Evolutionary conservation across 2,888 invertebrate genomes (phyloP).

Genomic region (Itoplectis maculator): DNA sequence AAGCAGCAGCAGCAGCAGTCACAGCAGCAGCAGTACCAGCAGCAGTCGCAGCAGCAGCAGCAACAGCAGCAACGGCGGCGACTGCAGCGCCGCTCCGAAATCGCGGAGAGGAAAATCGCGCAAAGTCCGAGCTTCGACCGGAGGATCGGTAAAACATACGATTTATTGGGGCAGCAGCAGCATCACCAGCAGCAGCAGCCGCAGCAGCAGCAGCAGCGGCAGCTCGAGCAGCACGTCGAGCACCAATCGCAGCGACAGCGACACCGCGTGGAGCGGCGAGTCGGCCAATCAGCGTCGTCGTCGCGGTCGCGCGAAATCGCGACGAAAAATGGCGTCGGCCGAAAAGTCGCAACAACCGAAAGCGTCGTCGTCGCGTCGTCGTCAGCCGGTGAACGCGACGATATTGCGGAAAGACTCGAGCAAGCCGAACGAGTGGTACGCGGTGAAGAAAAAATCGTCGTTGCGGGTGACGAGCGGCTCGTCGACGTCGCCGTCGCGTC

Average conservation of each 20-base stretch:
- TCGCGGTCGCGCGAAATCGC: slow-evolving; percentile 5
- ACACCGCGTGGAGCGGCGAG: slow-evolving; percentile 53
- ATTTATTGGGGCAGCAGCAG: too few species aligned
- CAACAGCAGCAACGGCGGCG: slow-evolving; percentile 31
- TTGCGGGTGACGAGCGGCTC: too few species aligned
- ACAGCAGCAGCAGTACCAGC: slow-evolving; percentile 36
- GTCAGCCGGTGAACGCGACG: slow-evolving; percentile 46
- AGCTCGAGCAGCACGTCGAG: slow-evolving; percentile 5
- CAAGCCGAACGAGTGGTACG: slow-evolving; percentile 64
- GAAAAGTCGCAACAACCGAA: too few species aligned
- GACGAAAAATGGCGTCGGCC: slow-evolving; percentile 6
- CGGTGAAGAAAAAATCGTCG: too few species aligned
- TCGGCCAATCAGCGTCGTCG: slow-evolving; percentile 63
- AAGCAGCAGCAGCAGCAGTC: neutral
- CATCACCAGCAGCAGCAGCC: too few species aligned
- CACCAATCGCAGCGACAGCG: slow-evolving; percentile 17
- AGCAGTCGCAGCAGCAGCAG: slow-evolving; percentile 12
- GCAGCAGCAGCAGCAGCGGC: slow-evolving; percentile 39
- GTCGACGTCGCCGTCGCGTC: too few species aligned
- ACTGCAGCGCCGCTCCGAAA: too few species aligned
- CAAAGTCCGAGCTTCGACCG: too few species aligned
- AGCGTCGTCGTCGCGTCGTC: slow-evolving; percentile 6
- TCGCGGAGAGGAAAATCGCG: too few species aligned
- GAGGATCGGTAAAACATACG: too few species aligned
- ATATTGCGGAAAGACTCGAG: slow-evolving; percentile 55